Evolutionary conservation across 2,797 vertebrate genomes (phyloP).

Genomic region (Phoebastria nigripes): DNA sequence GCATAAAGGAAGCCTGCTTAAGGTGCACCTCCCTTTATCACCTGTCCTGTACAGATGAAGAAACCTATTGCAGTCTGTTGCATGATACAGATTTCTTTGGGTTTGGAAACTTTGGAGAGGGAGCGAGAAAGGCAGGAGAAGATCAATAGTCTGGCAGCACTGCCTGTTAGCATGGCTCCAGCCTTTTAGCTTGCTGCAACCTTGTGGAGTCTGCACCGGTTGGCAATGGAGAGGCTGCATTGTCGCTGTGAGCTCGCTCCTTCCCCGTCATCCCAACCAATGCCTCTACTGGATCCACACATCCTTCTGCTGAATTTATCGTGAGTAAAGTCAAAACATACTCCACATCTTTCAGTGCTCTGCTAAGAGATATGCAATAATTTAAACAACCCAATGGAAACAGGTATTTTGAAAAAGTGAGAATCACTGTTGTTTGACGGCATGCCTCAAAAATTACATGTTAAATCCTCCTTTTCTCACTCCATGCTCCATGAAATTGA

Average conservation of each 20-base stretch:
- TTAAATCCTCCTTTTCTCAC: neutral
- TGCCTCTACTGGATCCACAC: neutral
- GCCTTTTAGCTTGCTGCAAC: neutral
- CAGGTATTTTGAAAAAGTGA: neutral
- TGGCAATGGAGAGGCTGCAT: neutral
- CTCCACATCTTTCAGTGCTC: neutral
- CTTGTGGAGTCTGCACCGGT: neutral
- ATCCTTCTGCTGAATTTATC: neutral
- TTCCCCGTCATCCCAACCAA: neutral
- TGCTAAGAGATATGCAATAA: neutral
- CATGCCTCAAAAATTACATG: rapidly evolving
- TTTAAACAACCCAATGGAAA: neutral
- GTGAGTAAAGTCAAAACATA: neutral
- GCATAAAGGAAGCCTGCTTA: neutral
- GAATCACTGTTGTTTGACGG: neutral
- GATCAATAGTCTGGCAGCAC: neutral
- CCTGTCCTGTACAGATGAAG: neutral
- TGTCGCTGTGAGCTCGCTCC: neutral
- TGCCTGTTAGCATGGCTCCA: neutral
- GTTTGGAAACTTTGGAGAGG: neutral
- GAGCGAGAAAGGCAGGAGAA: neutral
- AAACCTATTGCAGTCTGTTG: neutral
- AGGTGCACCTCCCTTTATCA: neutral
- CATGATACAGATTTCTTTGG: neutral
- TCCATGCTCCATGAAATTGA: neutral